Evolutionary conservation across 2,888 invertebrate genomes (phyloP).

Genomic region (Eudasyphora cyanicolor): DNA sequence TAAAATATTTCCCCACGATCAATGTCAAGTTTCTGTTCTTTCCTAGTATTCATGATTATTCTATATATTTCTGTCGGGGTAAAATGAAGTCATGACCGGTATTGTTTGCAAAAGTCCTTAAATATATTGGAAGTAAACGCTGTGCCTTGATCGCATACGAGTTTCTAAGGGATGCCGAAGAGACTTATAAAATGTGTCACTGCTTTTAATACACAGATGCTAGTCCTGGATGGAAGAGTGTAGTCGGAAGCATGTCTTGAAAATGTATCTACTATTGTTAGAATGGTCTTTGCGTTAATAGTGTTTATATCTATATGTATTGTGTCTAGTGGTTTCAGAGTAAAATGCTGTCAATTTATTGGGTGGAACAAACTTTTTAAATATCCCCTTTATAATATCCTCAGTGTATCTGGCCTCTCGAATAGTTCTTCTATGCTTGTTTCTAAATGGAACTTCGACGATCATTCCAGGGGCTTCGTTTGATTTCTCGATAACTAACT

Average conservation of each 20-base stretch:
- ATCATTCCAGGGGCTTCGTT: too few species aligned
- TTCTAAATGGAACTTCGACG: too few species aligned
- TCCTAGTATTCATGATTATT: conserved; percentile 28
- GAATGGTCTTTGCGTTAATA: not conserved
- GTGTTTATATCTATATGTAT: conserved; percentile 33
- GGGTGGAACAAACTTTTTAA: too few species aligned
- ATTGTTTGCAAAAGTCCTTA: conserved; percentile 60
- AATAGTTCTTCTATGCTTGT: too few species aligned
- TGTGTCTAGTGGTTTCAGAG: too few species aligned
- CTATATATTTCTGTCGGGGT: conserved; percentile 44
- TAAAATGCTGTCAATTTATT: too few species aligned
- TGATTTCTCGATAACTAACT: too few species aligned
- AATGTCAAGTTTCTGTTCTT: conserved; percentile 20
- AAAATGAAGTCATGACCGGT: conserved; percentile 37
- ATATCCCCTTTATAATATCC: too few species aligned
- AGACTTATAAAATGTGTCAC: too few species aligned
- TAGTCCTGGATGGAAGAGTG: not conserved
- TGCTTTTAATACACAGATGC: not conserved
- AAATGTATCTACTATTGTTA: conserved; percentile 48
- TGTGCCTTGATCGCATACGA: too few species aligned
- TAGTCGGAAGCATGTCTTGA: not conserved
- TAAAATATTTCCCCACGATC: conserved; percentile 43
- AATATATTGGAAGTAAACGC: conserved; percentile 32
- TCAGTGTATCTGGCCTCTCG: too few species aligned
- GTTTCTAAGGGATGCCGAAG: not conserved